Evolutionary conservation across 2,113 vertebrate genomes (phyloP), one percentile per base, ranked within the genome.

Genomic region (Mormyrus lacerda): DNA sequence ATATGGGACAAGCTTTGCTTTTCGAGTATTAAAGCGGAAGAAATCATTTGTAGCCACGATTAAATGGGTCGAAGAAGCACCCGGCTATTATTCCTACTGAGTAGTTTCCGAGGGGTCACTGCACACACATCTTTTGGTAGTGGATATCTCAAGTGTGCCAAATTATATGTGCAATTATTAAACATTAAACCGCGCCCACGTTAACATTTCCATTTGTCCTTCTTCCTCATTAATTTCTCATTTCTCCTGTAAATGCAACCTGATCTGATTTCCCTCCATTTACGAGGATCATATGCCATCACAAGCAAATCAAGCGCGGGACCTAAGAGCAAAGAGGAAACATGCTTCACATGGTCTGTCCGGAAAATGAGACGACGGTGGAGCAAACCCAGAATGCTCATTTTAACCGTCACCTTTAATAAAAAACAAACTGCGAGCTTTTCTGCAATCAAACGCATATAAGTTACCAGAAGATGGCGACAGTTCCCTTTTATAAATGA

Each of bases 401-500:
- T 31, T 86, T 48, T 51, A 27, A 35, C 47, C 3, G 48, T 55
- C 85, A 42, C 44, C 10, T 31, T 27, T 35, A 86, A 53, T 86
- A 35, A 85, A 85, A 58, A 61, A 87, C 19, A 39, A 87, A 35
- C 35, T 9, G 27, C 51, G 27, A 35, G 27, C 9, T 15, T 19
- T 51, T 50, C n/a, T 55, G 4, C 51, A 58, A 87, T 47, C 3
- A 85, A 85, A 47, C 24, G 21, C 45, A 85, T 65, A 89, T 39
- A 69, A 11, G 17, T 88, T 13, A 58, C 93, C 94, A 93, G 90
- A 90, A 94, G 94, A 89, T 91, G 93, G 92, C 94, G 90, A 92
- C 90, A 47, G 42, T 27, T 47, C 55, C 24, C 58, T 24, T 87
- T 45, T 7, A n/a, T 44, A 61, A 42, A 39, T 79, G 39, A 79